These are phyloP conservation scores for Isichthys henryi DNA, from an alignment of 2,113 vertebrate species.

Conservation along the genomic window DNA sequence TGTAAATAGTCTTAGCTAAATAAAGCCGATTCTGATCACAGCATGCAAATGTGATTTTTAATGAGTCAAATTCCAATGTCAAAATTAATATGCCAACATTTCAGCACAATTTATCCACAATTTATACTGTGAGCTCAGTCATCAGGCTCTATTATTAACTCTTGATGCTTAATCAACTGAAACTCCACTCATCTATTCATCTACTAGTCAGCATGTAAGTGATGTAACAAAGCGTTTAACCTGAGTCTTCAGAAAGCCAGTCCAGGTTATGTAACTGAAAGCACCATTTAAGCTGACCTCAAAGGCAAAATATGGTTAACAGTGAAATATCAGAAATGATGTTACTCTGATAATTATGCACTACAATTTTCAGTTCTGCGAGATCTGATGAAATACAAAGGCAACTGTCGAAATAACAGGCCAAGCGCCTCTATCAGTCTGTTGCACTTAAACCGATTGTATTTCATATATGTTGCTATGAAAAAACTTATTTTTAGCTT, in stretches of 20 bases:
- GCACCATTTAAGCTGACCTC: not conserved
- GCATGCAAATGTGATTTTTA: not conserved
- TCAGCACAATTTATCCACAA: not conserved
- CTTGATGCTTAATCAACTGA: not conserved
- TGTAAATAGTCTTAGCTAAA: not conserved
- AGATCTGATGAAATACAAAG: not conserved
- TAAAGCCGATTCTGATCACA: not conserved
- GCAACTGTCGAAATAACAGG: not conserved
- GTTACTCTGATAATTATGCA: not conserved
- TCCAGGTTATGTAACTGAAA: not conserved
- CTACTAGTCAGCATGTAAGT: not conserved
- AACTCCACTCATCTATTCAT: not conserved
- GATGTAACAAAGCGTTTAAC: not conserved
- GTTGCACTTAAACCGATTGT: not conserved
- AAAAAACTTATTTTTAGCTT: not conserved
- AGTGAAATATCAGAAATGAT: not conserved
- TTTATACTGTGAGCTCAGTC: not conserved
- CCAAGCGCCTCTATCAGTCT: not conserved
- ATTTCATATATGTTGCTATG: not conserved
- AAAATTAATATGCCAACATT: not conserved
- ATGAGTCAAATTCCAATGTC: not conserved
- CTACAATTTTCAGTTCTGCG: not conserved
- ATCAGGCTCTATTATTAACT: not conserved
- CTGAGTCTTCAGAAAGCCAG: not conserved
- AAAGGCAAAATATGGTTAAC: not conserved